phyloP scores from a whole-genome alignment of 2,888 invertebrate genomes.

The Stenodema calcarata region DNA sequence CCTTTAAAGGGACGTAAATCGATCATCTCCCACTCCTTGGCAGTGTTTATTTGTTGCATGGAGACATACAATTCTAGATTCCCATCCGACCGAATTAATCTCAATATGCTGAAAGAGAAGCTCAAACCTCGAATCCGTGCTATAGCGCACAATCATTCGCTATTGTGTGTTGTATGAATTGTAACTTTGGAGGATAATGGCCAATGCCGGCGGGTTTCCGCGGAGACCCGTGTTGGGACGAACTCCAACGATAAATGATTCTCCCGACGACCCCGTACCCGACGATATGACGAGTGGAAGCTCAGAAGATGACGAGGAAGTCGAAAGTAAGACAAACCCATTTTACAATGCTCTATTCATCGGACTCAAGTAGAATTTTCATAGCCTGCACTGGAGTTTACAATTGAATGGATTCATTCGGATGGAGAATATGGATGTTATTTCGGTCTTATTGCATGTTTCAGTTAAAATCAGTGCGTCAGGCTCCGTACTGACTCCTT shows the following conservation, averaged over 20 bases:
- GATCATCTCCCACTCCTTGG: neutral
- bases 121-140: neutral
- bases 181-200: neutral
- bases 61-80: neutral
- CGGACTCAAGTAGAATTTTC: too few species aligned
- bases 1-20: neutral
- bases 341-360: too few species aligned
- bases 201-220: neutral
- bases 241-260: neutral
- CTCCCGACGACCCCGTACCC: neutral
- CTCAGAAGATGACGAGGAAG: neutral
- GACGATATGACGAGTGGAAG: neutral
- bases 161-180: neutral
- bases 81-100: neutral
- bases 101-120: neutral
- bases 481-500: conserved; percentile 40
- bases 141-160: neutral
- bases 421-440: too few species aligned
- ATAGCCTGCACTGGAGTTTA: too few species aligned
- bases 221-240: neutral
- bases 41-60: neutral
- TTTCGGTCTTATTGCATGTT: neutral
- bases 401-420: too few species aligned
- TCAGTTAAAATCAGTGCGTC: conserved; percentile 44
- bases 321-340: neutral